phyloP scores from a whole-genome alignment of 2,888 invertebrate species.

The Fissipunctia ypsillon region DNA sequence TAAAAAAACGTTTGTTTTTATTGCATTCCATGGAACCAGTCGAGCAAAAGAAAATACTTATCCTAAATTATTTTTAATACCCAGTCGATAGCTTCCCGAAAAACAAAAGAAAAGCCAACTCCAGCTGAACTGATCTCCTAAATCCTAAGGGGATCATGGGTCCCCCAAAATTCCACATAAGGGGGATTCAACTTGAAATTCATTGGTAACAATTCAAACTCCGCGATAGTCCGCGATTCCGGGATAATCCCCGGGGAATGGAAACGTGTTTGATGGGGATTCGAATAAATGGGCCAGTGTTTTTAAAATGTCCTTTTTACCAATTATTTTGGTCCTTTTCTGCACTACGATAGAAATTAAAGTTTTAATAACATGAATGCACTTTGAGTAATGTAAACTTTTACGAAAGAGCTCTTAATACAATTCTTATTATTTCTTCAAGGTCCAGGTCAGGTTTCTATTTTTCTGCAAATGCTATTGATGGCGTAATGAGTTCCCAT shows the following conservation, averaged over 20 bases:
- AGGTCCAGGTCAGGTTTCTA: too few species aligned
- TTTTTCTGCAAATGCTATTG: not conserved
- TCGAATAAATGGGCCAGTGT: constrained; percentile 35
- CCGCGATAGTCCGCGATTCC: constrained; percentile 42
- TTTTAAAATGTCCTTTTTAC: constrained; percentile 42
- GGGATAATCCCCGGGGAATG: constrained; percentile 55
- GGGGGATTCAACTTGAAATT: constrained; percentile 63
- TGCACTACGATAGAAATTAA: not conserved
- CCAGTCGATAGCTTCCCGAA: constrained; percentile 8
- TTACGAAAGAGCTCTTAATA: not conserved
- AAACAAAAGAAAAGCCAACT: constrained; percentile 59
- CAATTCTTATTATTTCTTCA: not conserved
- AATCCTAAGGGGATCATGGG: constrained; percentile 62
- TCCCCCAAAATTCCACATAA: constrained; percentile 58
- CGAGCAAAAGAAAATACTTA: constrained; percentile 1
- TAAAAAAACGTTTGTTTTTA: not conserved
- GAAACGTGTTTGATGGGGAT: constrained; percentile 48
- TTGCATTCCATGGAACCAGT: not conserved
- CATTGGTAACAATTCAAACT: constrained; percentile 69
- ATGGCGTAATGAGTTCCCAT: not conserved
- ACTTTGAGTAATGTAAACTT: not conserved
- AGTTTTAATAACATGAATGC: not conserved
- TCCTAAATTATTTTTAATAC: constrained; percentile 39
- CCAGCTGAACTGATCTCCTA: constrained; percentile 44
- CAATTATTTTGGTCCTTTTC: constrained; percentile 12